A percentile compares a stretch with the other conserved stretches of the same genome.
These are phyloP conservation scores for Donacobius atricapilla DNA, from an alignment of 2,113 vertebrate genomes.

Conservation along the genomic window DNA sequence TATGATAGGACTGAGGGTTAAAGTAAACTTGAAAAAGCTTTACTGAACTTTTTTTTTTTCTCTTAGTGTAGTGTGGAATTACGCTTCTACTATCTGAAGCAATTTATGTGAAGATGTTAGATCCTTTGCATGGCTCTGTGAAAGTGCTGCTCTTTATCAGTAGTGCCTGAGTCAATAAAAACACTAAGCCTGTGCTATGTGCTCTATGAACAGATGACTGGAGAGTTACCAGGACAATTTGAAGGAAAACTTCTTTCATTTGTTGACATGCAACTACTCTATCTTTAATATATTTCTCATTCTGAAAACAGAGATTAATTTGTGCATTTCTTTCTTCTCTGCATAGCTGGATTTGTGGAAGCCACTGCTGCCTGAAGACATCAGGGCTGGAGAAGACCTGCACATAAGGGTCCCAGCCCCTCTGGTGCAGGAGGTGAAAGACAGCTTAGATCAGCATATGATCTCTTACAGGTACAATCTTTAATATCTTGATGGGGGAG, in stretches of 20 bases:
- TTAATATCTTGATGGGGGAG: not conserved
- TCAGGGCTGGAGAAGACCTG: not conserved
- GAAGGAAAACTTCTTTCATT: not conserved
- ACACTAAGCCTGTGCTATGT: not conserved
- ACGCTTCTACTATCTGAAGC: not conserved
- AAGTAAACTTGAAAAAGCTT: not conserved
- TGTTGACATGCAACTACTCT: not conserved
- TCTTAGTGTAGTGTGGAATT: not conserved
- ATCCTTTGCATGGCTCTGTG: not conserved
- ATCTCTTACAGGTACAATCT: not conserved
- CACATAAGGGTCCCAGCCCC: not conserved
- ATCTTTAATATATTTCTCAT: not conserved
- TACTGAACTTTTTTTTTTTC: not conserved
- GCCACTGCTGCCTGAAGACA: conserved; percentile 17
- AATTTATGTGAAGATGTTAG: not conserved
- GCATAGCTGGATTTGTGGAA: conserved; percentile 44
- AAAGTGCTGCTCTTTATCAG: not conserved
- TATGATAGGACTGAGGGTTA: not conserved
- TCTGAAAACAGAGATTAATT: not conserved
- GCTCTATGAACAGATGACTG: not conserved
- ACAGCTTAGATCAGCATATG: not conserved
- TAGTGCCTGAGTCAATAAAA: not conserved
- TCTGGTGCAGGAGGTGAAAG: conserved; percentile 16
- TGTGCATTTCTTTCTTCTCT: conserved; percentile 7
- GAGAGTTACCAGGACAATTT: not conserved